Percentiles rank a stretch among this genome's conserved stretches.
These are phyloP conservation scores for Pristionchus exspectatus DNA, from an alignment of 2,888 invertebrate species.

Conservation along the genomic window DNA sequence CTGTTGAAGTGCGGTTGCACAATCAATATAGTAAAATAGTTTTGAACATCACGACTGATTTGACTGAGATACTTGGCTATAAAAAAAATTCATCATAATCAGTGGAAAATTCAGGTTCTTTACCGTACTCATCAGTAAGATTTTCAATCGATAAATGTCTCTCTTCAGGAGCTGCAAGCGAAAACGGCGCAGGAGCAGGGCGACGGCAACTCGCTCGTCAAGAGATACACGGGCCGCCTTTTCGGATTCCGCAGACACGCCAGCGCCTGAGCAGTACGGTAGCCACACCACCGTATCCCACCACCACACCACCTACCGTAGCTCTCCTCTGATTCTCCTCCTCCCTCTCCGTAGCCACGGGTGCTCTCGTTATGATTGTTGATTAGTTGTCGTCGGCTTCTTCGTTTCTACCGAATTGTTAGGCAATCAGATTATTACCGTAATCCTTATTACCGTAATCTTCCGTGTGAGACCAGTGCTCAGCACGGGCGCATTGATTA, in stretches of 20 bases:
- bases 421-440: neutral
- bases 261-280: constrained; percentile 59
- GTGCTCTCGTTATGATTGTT: constrained; percentile 40
- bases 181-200: constrained; percentile 39
- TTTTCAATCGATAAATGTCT: neutral
- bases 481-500: neutral
- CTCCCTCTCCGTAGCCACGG: neutral
- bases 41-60: neutral
- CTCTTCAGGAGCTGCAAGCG: constrained; percentile 33
- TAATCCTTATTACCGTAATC: no score
- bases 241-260: constrained; percentile 73
- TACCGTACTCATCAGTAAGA: neutral
- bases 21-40: neutral
- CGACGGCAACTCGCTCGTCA: constrained; percentile 63
- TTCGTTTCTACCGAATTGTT: constrained; percentile 9
- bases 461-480: neutral
- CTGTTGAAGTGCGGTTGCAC: neutral
- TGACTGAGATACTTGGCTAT: no score
- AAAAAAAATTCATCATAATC: neutral
- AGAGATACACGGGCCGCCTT: constrained; percentile 70
- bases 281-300: neutral
- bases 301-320: neutral
- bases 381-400: constrained; percentile 12
- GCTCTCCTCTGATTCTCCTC: neutral
- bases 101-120: no score